Evolutionary conservation across 2,888 invertebrate genomes (phyloP).

Genomic region (Drosophila koepferae): DNA sequence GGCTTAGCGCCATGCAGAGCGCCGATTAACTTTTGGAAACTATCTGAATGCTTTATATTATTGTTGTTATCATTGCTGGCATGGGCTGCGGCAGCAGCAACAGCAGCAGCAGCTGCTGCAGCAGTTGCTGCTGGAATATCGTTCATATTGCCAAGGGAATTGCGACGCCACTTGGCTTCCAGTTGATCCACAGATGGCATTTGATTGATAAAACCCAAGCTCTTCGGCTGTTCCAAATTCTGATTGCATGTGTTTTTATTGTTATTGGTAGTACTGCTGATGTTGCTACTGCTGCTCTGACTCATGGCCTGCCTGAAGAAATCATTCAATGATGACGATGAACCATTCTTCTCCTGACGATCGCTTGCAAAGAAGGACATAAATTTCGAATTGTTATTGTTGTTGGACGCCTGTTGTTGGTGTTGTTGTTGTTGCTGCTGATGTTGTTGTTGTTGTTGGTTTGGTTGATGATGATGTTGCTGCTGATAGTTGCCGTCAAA

Average conservation of each 20-base stretch:
- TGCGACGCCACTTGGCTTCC: constrained; percentile 83
- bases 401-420: constrained; percentile 14
- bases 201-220: constrained; percentile 56
- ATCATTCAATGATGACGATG: constrained; percentile 81
- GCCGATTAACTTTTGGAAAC: constrained; percentile 82
- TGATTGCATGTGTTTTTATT: constrained; percentile 24
- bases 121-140: constrained; percentile 13
- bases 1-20: constrained; percentile 56
- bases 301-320: constrained; percentile 81
- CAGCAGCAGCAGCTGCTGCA: constrained; percentile 18
- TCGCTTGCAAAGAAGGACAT: constrained; percentile 69
- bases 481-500: constrained; percentile 38
- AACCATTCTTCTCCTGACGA: constrained; percentile 56
- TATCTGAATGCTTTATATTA: constrained; percentile 68
- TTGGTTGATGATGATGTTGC: constrained; percentile 25
- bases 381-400: constrained; percentile 63
- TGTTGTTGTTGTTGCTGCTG: constrained; percentile 24
- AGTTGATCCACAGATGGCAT: constrained; percentile 82
- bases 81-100: constrained; percentile 14
- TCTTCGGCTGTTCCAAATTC: constrained; percentile 58
- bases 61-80: constrained; percentile 46
- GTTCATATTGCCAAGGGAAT: constrained; percentile 54
- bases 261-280: constrained; percentile 29
- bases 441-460: constrained; percentile 19
- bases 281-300: constrained; percentile 13